Evolutionary conservation across 2,113 vertebrate genomes (phyloP).

Genomic region (Aix galericulata): DNA sequence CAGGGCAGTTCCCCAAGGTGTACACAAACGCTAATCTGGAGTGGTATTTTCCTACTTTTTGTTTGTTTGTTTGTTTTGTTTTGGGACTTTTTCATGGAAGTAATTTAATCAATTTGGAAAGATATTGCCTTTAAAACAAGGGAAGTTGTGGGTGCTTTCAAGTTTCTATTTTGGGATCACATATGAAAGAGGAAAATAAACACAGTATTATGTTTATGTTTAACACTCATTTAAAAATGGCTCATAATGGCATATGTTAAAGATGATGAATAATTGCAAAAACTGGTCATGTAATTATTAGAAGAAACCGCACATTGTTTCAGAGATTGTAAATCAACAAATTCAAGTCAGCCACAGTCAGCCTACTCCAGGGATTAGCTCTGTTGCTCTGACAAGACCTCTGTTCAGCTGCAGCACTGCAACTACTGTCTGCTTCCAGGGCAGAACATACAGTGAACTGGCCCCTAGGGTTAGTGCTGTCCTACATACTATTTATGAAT

Average conservation of each 20-base stretch:
- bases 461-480: slow-evolving; percentile 57
- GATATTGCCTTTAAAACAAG: slow-evolving; percentile 21
- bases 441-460: slow-evolving; percentile 15
- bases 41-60: background rate
- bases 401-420: background rate
- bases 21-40: background rate
- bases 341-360: slow-evolving; percentile 21
- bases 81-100: background rate
- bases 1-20: slow-evolving; percentile 19
- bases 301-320: slow-evolving; percentile 49
- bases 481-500: slow-evolving; percentile 64
- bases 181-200: slow-evolving; percentile 42
- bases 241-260: slow-evolving; percentile 18
- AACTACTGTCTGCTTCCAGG: slow-evolving; percentile 46
- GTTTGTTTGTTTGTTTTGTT: background rate
- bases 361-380: background rate
- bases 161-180: slow-evolving; percentile 24
- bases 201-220: background rate
- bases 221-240: background rate
- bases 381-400: slow-evolving; percentile 49
- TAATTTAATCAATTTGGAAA: slow-evolving; percentile 34
- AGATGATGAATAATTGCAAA: slow-evolving; percentile 59
- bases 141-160: slow-evolving; percentile 20
- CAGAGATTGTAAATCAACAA: slow-evolving; percentile 58
- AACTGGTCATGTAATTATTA: slow-evolving; percentile 54